These are phyloP conservation scores for Podarcis raffonei DNA, from an alignment of 2,113 vertebrate species.

Conservation along the genomic window DNA sequence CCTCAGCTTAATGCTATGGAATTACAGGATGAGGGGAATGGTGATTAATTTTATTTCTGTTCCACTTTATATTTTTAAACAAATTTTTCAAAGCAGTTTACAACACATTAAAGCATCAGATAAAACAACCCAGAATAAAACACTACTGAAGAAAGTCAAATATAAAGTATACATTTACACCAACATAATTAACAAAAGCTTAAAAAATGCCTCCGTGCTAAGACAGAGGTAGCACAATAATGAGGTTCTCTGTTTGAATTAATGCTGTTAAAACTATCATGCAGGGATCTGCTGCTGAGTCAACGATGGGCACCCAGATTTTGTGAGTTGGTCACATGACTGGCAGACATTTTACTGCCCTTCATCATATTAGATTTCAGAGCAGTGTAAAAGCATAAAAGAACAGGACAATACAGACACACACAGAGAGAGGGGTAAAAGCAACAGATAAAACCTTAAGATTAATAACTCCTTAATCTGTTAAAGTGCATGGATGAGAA, in stretches of 20 bases:
- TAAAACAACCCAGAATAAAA: no score
- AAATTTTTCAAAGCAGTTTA: no score
- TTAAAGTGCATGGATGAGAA: background rate
- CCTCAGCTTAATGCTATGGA: background rate
- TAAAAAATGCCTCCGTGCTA: conserved; percentile 40
- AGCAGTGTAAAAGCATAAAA: background rate
- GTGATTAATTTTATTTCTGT: no score
- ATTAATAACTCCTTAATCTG: background rate
- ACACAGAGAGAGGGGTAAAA: background rate
- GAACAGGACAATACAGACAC: background rate
- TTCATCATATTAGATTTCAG: background rate
- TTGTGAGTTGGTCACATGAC: background rate
- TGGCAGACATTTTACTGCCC: background rate
- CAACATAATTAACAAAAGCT: no score
- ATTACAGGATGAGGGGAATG: background rate
- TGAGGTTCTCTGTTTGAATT: conserved; percentile 48
- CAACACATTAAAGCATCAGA: no score
- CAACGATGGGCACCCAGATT: background rate
- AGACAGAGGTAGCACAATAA: conserved; percentile 14
- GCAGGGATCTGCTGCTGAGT: background rate
- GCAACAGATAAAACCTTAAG: background rate
- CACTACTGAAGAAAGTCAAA: no score
- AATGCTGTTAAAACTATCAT: background rate
- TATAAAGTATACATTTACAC: no score
- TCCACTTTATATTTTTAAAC: no score